Evolutionary conservation across 2,797 vertebrate genomes (phyloP).

Genomic region (Anguilla megastoma): DNA sequence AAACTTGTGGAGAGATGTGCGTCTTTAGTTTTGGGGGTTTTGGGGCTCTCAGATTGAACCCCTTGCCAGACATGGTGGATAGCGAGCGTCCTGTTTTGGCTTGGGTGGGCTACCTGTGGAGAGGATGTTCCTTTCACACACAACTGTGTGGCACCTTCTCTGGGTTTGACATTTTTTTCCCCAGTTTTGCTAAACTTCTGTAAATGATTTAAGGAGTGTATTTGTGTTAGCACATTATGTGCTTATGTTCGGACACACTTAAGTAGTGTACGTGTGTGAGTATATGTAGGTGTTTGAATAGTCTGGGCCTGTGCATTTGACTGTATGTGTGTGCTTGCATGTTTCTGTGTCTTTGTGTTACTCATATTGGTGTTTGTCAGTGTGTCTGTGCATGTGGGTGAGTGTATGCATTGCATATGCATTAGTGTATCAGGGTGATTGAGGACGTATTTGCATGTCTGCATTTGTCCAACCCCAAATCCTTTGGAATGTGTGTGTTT

Average conservation of each 20-base stretch:
- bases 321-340: neutral
- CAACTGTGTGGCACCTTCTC: neutral
- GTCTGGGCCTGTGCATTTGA: neutral
- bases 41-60: slow-evolving; percentile 64
- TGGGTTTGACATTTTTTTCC: neutral
- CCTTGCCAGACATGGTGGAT: slow-evolving; percentile 59
- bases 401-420: neutral
- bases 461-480: neutral
- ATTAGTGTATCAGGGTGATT: neutral
- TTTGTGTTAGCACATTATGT: neutral
- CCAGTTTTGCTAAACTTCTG: neutral
- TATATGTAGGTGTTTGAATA: neutral
- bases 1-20: neutral
- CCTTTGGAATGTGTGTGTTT: neutral
- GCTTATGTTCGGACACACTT: neutral
- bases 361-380: neutral
- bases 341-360: neutral
- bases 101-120: slow-evolving; percentile 52
- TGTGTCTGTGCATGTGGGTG: neutral
- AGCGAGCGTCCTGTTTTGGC: slow-evolving; percentile 66
- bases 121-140: slow-evolving; percentile 11
- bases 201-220: neutral
- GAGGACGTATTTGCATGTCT: neutral
- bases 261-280: neutral
- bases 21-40: slow-evolving; percentile 46